phyloP scores from a whole-genome alignment of 2,113 vertebrate genomes.

The Genyomyrus donnyi region DNA sequence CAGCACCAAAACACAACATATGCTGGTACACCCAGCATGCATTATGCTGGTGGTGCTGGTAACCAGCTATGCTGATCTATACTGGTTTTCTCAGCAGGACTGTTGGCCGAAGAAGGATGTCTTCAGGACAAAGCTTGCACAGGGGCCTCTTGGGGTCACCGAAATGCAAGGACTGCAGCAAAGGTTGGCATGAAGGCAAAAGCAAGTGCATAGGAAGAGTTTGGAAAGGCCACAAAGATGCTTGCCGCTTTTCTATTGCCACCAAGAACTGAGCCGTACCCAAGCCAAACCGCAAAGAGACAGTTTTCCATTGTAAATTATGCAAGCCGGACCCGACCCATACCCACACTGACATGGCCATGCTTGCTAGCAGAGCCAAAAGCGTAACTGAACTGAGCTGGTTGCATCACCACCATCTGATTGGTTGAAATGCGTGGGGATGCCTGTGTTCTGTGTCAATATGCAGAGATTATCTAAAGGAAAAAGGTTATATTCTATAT shows the following conservation, averaged over 20 bases:
- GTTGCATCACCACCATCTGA: neutral
- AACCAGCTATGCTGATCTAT: neutral
- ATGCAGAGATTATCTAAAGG: neutral
- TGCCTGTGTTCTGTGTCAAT: neutral
- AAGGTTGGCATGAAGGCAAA: neutral
- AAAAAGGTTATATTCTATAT: neutral
- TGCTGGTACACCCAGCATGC: neutral
- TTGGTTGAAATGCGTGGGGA: neutral
- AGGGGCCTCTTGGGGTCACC: neutral
- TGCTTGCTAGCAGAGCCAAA: neutral
- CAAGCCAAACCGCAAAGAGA: neutral
- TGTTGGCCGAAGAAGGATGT: neutral
- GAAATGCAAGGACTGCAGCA: neutral
- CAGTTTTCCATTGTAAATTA: neutral
- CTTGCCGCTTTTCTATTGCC: neutral
- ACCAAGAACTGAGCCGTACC: neutral
- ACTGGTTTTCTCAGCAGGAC: neutral
- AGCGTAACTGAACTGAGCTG: neutral
- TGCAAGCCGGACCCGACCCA: neutral
- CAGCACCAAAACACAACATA: neutral
- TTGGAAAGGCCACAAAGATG: neutral
- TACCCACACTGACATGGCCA: neutral
- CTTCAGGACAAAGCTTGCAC: neutral
- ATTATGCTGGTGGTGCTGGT: neutral
- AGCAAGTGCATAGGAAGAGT: neutral